phyloP scores from a whole-genome alignment of 2,888 invertebrate genomes.

The Ophion ellenae region DNA sequence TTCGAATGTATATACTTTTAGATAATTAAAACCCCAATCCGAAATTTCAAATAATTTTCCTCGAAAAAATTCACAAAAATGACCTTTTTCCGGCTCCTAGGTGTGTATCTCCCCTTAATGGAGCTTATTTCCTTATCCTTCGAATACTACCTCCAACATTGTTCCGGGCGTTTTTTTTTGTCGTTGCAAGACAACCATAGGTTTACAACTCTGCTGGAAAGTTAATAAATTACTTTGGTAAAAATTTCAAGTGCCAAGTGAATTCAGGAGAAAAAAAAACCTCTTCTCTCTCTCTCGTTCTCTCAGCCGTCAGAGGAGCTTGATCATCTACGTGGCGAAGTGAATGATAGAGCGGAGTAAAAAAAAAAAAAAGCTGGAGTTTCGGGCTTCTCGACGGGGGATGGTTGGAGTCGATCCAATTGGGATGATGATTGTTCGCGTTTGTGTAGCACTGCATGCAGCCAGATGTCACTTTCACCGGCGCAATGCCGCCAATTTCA shows the following conservation, averaged over 20 bases:
- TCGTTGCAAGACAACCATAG: background rate
- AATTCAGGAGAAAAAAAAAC: constrained; percentile 24
- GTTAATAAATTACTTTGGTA: constrained; percentile 33
- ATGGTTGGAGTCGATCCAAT: constrained; percentile 77
- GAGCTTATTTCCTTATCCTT: background rate
- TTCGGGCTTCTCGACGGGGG: constrained; percentile 47
- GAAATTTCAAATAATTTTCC: no score
- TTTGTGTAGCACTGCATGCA: constrained; percentile 72
- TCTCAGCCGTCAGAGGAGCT: constrained; percentile 10
- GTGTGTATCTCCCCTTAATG: no score
- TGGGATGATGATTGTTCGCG: constrained; percentile 77
- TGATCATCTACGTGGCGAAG: constrained; percentile 28
- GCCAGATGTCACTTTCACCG: constrained; percentile 66
- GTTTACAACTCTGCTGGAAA: background rate
- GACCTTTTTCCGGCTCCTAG: no score
- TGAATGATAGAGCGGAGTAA: constrained; percentile 44
- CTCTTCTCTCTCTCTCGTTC: constrained; percentile 14
- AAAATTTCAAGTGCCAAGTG: constrained; percentile 55
- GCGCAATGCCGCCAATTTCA: background rate
- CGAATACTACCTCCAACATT: background rate
- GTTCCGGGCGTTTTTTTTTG: background rate
- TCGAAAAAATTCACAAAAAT: no score
- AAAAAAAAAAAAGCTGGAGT: constrained; percentile 26
- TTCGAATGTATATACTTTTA: no score
- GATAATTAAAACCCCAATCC: no score